A percentile compares a stretch with the other conserved stretches of the same genome.
Evolutionary conservation across 2,888 invertebrate genomes (phyloP).

Genomic region (Phortica okadai): DNA sequence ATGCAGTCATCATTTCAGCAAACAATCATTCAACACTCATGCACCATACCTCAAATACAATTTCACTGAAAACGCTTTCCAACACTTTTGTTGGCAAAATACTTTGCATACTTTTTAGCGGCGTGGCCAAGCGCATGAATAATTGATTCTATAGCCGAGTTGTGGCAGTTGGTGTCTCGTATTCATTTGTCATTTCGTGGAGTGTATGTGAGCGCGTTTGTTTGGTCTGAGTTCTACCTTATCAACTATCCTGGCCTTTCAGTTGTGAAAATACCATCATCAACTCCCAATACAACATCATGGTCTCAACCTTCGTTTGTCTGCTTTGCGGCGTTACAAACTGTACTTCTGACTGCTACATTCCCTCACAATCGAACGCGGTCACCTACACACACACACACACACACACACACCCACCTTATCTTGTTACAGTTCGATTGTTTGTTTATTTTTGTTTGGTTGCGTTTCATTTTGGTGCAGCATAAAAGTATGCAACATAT

Average conservation of each 20-base stretch:
- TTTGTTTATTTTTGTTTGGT: slow-evolving; percentile 52
- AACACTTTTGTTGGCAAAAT: slow-evolving; percentile 43
- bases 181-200: slow-evolving; percentile 58
- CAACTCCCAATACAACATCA: not conserved
- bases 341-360: not conserved
- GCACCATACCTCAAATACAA: not conserved
- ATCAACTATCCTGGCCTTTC: no score
- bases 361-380: not conserved
- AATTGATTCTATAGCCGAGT: slow-evolving; percentile 69
- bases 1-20: slow-evolving; percentile 20
- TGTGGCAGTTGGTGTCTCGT: slow-evolving; percentile 46
- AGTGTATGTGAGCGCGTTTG: slow-evolving; percentile 29
- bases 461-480: slow-evolving; percentile 51
- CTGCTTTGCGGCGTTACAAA: slow-evolving; percentile 36
- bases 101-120: slow-evolving; percentile 62
- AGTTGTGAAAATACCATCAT: not conserved
- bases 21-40: slow-evolving; percentile 21
- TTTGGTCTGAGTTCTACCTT: slow-evolving; percentile 20
- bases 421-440: slow-evolving; percentile 36
- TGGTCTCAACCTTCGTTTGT: slow-evolving; percentile 23
- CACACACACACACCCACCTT: no score
- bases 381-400: no score
- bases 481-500: slow-evolving; percentile 58
- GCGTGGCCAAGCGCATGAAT: slow-evolving; percentile 66
- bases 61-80: not conserved